phyloP scores from a whole-genome alignment of 2,113 vertebrate species.

The Tupaia tana region DNA sequence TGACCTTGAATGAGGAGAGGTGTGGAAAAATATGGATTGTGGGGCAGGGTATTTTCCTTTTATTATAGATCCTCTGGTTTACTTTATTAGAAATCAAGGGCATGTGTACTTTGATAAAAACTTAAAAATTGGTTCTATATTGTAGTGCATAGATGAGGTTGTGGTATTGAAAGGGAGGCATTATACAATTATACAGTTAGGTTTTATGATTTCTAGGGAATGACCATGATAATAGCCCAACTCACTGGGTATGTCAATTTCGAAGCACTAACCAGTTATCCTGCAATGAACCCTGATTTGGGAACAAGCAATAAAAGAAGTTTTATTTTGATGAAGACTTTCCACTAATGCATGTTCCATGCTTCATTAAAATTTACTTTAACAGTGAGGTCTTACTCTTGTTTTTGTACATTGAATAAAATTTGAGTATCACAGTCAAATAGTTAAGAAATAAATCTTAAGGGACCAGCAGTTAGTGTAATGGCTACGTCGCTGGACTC shows the following conservation, averaged over 20 bases:
- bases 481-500: too few species aligned
- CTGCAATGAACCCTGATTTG: background rate
- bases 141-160: background rate
- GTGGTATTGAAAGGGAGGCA: background rate
- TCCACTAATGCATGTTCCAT: background rate
- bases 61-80: background rate
- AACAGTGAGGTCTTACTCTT: background rate
- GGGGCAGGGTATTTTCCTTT: background rate
- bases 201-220: background rate
- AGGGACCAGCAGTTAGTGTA: too few species aligned
- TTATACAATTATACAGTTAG: background rate
- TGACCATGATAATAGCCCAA: background rate
- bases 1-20: background rate
- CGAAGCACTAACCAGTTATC: background rate
- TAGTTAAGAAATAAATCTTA: background rate
- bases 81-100: background rate
- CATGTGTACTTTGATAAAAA: background rate
- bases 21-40: background rate
- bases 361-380: slow-evolving; percentile 51
- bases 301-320: background rate
- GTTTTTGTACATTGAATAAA: slow-evolving; percentile 25
- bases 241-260: background rate
- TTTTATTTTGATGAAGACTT: background rate
- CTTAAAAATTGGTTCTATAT: background rate
- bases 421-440: slow-evolving; percentile 1